Percentiles rank a stretch among this genome's conserved stretches.
Conservation (phyloP, 2,888 invertebrate species). For the Antheraea yamamai region DNA sequence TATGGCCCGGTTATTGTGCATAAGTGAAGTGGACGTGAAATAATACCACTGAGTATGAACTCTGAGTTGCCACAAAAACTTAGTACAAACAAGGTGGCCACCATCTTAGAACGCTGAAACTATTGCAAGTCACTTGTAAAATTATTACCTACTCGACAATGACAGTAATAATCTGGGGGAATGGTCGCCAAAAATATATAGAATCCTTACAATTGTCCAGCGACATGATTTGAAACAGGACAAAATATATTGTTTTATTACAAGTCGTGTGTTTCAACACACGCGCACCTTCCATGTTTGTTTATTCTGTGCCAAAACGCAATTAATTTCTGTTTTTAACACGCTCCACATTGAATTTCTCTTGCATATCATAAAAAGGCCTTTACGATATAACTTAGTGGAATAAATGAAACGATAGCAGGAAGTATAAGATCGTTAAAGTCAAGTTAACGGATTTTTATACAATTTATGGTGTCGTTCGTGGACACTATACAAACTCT, state of each 20-base stretch:
- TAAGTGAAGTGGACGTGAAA: too few species aligned
- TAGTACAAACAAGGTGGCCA: too few species aligned
- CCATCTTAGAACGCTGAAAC: too few species aligned
- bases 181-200: too few species aligned
- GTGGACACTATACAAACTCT: not conserved
- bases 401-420: not conserved
- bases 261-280: not conserved
- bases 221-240: too few species aligned
- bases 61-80: too few species aligned
- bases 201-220: too few species aligned
- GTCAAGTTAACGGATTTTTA: constrained; percentile 13
- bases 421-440: not conserved
- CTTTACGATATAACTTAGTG: not conserved
- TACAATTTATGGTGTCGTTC: not conserved
- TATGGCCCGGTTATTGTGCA: too few species aligned
- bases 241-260: not conserved
- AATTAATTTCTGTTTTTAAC: not conserved
- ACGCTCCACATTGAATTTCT: not conserved
- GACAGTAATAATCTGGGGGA: too few species aligned
- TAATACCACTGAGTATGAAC: too few species aligned
- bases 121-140: too few species aligned
- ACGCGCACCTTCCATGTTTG: not conserved
- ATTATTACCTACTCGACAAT: too few species aligned
- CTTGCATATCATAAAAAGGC: not conserved
- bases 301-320: not conserved